Evolutionary conservation across 2,113 vertebrate species (phyloP).

Genomic region (Bufo bufo): DNA sequence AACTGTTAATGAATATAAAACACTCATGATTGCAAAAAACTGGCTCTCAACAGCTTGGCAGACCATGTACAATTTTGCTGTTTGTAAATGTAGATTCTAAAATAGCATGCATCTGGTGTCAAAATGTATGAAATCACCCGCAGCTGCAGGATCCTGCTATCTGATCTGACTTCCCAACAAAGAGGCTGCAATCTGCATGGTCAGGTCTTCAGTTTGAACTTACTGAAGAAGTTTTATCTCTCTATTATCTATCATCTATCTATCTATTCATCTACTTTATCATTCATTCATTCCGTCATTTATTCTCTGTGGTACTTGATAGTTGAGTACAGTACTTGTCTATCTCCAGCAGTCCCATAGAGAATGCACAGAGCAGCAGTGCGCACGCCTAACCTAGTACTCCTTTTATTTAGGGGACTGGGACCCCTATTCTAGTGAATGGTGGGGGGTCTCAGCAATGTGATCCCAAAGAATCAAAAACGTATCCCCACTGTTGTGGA

Average conservation of each 20-base stretch:
- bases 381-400: no score
- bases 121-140: constrained; percentile 5
- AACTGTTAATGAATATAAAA: constrained; percentile 11
- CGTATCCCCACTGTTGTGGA: no score
- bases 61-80: not conserved
- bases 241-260: not conserved
- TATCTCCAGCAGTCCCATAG: no score
- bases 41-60: not conserved
- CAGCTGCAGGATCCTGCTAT: constrained; percentile 27
- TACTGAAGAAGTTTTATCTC: not conserved
- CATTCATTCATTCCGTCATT: no score
- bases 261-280: not conserved
- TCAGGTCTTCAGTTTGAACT: not conserved
- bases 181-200: not conserved
- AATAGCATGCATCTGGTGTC: constrained; percentile 25
- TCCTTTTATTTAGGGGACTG: no score
- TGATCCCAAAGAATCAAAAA: no score
- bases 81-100: constrained; percentile 17
- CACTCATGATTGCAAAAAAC: constrained; percentile 12
- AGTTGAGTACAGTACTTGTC: no score
- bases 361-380: no score
- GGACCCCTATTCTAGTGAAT: no score
- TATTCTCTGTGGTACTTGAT: no score
- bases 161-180: not conserved
- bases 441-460: no score